Evolutionary conservation across 2,797 vertebrate genomes (phyloP).

Genomic region (Chloroceryle amazona): DNA sequence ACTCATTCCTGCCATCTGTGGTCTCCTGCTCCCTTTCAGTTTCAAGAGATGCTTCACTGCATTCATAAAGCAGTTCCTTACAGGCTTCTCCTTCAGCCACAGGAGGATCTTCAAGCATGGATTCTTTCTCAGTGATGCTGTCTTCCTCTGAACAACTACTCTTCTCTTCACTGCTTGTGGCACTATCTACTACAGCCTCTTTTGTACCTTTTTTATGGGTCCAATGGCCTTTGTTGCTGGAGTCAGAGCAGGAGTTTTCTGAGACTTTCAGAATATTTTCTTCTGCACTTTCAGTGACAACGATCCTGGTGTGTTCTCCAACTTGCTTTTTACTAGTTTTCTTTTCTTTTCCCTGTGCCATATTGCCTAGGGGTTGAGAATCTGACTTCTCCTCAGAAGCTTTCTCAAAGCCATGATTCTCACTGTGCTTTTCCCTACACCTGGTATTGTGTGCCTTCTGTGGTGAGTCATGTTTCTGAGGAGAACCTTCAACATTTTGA

Average conservation of each 20-base stretch:
- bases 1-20: not conserved
- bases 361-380: not conserved
- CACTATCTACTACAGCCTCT: not conserved
- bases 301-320: not conserved
- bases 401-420: not conserved
- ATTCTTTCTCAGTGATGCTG: not conserved
- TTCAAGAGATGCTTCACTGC: not conserved
- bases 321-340: not conserved
- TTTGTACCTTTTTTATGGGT: not conserved
- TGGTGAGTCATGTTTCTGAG: not conserved
- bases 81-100: not conserved
- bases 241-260: constrained; percentile 30
- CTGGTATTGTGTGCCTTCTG: not conserved
- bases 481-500: not conserved
- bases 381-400: constrained; percentile 23
- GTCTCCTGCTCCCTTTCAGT: not conserved
- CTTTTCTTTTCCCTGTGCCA: not conserved
- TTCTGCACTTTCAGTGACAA: not conserved
- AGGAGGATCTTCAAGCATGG: not conserved
- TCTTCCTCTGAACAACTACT: constrained; percentile 12
- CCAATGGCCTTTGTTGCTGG: not conserved
- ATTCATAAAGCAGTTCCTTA: not conserved
- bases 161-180: not conserved
- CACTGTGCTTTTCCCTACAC: not conserved
- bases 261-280: not conserved